phyloP scores from a whole-genome alignment of 2,113 vertebrate genomes.

The Dipodomys ordii region DNA sequence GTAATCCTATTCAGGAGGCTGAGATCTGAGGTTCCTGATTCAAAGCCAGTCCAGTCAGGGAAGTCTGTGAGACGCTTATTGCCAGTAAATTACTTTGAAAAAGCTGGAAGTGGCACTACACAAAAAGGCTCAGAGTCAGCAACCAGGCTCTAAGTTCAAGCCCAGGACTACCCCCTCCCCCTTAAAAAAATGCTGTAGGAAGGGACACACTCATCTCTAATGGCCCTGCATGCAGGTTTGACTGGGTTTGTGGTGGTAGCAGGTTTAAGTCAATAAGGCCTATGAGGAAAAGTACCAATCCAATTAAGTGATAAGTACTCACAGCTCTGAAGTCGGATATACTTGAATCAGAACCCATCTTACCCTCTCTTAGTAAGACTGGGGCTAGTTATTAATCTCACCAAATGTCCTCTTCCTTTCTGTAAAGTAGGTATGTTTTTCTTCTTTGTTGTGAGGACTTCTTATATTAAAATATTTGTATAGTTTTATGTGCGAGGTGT shows the following conservation, averaged over 20 bases:
- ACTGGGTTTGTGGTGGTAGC: not conserved
- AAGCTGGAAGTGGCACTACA: no score
- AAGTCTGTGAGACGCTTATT: no score
- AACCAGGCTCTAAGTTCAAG: no score
- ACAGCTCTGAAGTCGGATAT: not conserved
- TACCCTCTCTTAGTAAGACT: not conserved
- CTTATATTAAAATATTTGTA: not conserved
- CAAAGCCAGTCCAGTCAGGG: no score
- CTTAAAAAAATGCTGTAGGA: not conserved
- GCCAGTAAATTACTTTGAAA: no score
- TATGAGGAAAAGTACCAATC: not conserved
- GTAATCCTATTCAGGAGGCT: no score
- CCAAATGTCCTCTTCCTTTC: not conserved
- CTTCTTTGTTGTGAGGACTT: not conserved
- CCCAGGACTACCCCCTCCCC: no score
- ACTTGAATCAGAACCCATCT: not conserved
- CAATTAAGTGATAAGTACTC: not conserved
- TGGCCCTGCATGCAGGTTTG: accelerated
- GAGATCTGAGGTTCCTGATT: no score
- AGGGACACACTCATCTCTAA: not conserved
- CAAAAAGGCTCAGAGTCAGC: no score
- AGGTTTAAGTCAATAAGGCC: not conserved
- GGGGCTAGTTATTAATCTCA: not conserved
- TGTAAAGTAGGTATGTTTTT: not conserved
- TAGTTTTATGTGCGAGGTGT: not conserved